Conservation (phyloP, 2,797 vertebrate species). For the Stomatorhinus walkeri region DNA sequence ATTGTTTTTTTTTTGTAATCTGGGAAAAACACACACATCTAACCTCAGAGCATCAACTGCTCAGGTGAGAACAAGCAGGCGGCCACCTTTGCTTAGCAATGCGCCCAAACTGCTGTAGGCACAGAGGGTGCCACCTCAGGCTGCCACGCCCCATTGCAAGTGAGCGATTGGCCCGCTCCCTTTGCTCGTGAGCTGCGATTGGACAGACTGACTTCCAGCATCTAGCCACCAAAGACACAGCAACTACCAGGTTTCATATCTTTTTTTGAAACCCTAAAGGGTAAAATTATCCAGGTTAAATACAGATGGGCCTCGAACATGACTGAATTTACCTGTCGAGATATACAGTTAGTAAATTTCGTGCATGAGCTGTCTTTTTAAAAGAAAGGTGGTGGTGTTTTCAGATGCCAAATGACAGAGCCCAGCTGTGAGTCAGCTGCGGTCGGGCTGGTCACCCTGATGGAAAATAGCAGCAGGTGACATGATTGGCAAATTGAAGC, state of each 20-base stretch:
- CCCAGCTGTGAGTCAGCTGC: not conserved
- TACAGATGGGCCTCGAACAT: not conserved
- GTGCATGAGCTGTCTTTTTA: not conserved
- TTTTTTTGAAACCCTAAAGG: too few relatives aligned
- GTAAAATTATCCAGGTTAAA: not conserved
- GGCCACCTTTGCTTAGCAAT: conserved; percentile 17
- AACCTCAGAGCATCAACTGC: conserved; percentile 58
- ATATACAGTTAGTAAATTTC: not conserved
- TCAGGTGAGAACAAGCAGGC: conserved; percentile 25
- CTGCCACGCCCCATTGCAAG: not conserved
- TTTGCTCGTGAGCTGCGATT: conserved; percentile 31
- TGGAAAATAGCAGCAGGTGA: not conserved
- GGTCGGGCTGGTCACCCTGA: not conserved
- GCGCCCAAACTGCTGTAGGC: conserved; percentile 38
- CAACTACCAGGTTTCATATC: conserved; percentile 41
- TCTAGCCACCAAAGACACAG: conserved; percentile 76
- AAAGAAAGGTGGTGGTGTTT: not conserved
- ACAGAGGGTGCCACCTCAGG: conserved; percentile 20
- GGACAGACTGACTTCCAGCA: conserved; percentile 41
- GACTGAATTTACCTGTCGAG: not conserved
- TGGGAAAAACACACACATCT: conserved; percentile 50
- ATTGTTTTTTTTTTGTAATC: conserved; percentile 50
- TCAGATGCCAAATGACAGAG: not conserved
- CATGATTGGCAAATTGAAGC: not conserved
- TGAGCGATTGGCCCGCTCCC: conserved; percentile 8